Percentiles rank a stretch among this genome's conserved stretches.
Evolutionary conservation across 2,888 invertebrate genomes (phyloP).

Genomic region (Drosophila prostipennis): DNA sequence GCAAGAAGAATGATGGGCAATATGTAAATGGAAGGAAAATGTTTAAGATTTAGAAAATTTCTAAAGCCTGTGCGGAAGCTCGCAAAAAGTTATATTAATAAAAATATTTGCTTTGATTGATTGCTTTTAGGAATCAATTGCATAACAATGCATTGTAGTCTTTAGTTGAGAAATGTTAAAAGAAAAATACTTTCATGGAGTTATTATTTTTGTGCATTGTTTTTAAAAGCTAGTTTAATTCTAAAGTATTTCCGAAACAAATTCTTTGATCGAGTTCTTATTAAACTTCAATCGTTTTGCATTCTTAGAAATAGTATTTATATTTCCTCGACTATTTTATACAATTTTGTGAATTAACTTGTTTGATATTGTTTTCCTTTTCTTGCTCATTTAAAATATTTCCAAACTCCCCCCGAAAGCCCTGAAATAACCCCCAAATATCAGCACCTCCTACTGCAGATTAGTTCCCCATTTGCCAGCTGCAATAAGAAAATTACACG

Average conservation of each 20-base stretch:
- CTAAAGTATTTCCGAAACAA: not conserved
- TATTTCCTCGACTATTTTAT: not conserved
- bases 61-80: not conserved
- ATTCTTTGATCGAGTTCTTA: not conserved
- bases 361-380: too few relatives aligned
- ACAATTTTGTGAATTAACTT: not conserved
- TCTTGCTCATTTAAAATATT: not conserved
- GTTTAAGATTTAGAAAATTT: conserved; percentile 3
- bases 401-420: too few relatives aligned
- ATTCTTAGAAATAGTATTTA: too few relatives aligned
- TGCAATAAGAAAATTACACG: conserved; percentile 62
- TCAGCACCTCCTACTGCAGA: not conserved
- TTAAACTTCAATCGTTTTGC: not conserved
- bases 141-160: not conserved
- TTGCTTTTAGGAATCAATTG: not conserved
- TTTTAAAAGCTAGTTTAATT: not conserved
- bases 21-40: conserved; percentile 9
- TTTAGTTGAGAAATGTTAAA: not conserved
- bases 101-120: conserved; percentile 11
- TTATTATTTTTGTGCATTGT: not conserved
- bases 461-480: conserved; percentile 8
- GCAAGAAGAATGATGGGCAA: not conserved
- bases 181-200: not conserved
- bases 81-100: conserved; percentile 7
- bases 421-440: not conserved